Evolutionary conservation across 2,888 invertebrate genomes (phyloP).

Genomic region (Eucera pruinosa): DNA sequence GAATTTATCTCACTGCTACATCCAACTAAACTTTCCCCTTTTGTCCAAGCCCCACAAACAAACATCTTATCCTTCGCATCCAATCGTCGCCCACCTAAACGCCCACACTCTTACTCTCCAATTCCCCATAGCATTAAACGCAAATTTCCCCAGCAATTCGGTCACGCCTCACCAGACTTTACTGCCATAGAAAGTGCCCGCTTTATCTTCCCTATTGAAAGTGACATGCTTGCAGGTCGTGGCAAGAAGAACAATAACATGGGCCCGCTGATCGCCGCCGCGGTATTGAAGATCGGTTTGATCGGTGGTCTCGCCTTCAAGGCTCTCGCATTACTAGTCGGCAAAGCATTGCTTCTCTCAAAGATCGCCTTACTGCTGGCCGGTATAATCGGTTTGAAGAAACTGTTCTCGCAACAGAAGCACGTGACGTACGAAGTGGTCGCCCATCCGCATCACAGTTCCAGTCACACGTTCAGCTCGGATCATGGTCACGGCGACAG

Average conservation of each 20-base stretch:
- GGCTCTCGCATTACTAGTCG: constrained; percentile 91
- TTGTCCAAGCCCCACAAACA: not conserved
- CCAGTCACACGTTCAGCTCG: constrained; percentile 84
- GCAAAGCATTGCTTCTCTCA: constrained; percentile 93
- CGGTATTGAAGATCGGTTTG: constrained; percentile 92
- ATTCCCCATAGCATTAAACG: not conserved
- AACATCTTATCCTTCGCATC: too few species aligned
- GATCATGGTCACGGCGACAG: constrained; percentile 84
- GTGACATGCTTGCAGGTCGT: constrained; percentile 85
- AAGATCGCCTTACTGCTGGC: constrained; percentile 93
- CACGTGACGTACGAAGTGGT: constrained; percentile 92
- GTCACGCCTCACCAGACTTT: constrained; percentile 39
- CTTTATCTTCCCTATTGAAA: too few species aligned
- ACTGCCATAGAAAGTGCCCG: constrained; percentile 56
- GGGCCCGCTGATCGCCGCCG: constrained; percentile 90
- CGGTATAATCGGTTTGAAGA: constrained; percentile 92
- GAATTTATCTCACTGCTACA: too few species aligned
- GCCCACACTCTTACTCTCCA: not conserved
- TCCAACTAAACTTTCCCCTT: not conserved
- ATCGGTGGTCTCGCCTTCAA: constrained; percentile 93
- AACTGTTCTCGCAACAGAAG: constrained; percentile 90
- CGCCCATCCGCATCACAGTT: constrained; percentile 88
- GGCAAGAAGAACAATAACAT: constrained; percentile 91
- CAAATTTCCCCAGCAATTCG: not conserved
- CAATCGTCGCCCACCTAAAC: not conserved